Percentiles rank a stretch among this genome's conserved stretches.
These are phyloP conservation scores for Elephantulus edwardii DNA, from an alignment of 2,113 vertebrate species.

Conservation along the genomic window DNA sequence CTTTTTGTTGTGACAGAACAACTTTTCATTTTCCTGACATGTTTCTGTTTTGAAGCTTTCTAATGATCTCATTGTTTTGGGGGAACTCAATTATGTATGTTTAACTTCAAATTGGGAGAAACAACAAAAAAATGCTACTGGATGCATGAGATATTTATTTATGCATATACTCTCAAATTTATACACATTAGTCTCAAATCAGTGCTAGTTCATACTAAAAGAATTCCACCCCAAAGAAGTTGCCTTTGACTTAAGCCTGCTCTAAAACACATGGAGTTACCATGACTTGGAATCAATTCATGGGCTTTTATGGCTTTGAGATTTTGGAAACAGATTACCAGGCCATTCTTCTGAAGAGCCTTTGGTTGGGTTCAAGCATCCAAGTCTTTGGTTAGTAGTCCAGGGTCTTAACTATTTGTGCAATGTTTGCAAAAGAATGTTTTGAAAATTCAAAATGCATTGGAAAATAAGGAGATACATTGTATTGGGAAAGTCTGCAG, in stretches of 20 bases:
- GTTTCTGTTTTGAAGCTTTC: background rate
- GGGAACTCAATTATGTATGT: background rate
- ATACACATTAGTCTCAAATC: background rate
- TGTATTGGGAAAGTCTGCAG: no score
- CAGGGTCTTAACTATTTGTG: background rate
- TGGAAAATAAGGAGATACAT: no score
- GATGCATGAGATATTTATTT: background rate
- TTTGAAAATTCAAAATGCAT: background rate
- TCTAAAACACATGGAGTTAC: background rate
- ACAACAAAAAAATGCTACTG: background rate
- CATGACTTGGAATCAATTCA: no score
- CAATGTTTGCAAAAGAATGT: background rate
- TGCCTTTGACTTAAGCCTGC: background rate
- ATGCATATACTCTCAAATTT: background rate
- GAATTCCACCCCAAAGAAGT: background rate
- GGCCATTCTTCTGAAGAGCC: background rate
- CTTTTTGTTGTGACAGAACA: background rate
- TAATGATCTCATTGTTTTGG: background rate
- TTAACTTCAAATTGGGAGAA: background rate
- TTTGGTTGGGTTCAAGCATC: background rate
- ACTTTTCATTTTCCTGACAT: background rate
- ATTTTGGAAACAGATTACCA: background rate
- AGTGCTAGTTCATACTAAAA: background rate
- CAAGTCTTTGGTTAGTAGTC: background rate
- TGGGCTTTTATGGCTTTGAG: background rate